Evolutionary conservation across 2,888 invertebrate species (phyloP), one percentile per base, ranked within the genome.

Genomic region (Sepiola atlantica): DNA sequence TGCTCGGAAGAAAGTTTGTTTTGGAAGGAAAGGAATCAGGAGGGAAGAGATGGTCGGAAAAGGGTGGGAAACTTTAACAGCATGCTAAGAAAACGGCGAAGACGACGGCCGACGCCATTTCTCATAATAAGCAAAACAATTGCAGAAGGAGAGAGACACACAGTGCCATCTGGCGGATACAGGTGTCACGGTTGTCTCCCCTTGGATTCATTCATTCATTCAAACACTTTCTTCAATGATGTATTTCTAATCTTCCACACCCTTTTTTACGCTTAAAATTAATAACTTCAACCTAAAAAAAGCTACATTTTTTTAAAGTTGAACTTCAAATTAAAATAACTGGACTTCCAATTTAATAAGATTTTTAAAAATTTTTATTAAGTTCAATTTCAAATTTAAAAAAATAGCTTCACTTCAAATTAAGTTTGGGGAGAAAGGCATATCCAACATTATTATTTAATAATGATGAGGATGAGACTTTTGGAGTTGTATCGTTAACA

Each of bases 101-200:
- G 77, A 77, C n/a, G 77, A 77, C 77, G 77, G 32, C n/a, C 16
- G 77, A 77, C 77, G 77, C 77, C 77, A 77, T 77, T 77, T 77
- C 77, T 77, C 77, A 32, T 14, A 77, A 77, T 16, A 77, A 77
- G 77, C 77, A 77, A 77, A 77, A 77, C 77, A 77, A 77, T 77
- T 32, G n/a, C 77, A 77, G 77, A 77, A n/a, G 77, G n/a, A 77
- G 77, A 77, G n/a, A 77, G n/a, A 77, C 77, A 77, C n/a, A n/a
- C 77, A 77, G n/a, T 77, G 77, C 77, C 77, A 77, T 77, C 77
- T 77, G 16, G 77, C 77, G 77, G 77, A 77, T n/a, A 32, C 18
- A 8, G 18, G 45, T n/a, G 77, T 77, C n/a, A n/a, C 18, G n/a
- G 77, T 77, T 77, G n/a, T 77, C 77, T 77, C n/a, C 77, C 77